Percentiles rank a stretch among this genome's conserved stretches.
Conservation (phyloP, 2,113 vertebrate species). For the Formicarius rufipectus region DNA sequence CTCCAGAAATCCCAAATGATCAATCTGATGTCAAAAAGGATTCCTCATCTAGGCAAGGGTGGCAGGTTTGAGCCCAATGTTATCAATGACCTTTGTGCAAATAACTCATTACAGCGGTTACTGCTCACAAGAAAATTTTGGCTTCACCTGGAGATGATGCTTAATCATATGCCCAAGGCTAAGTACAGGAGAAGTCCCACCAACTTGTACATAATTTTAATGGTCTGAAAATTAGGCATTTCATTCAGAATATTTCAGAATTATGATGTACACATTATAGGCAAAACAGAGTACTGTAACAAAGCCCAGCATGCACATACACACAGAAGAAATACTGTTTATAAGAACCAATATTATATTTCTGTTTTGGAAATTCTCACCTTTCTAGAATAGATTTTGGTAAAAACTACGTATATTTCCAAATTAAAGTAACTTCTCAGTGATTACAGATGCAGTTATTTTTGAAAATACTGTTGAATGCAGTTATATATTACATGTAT, state of each 20-base stretch:
- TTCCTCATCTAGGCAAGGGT: neutral
- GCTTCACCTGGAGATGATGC: neutral
- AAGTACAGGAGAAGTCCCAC: neutral
- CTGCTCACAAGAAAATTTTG: neutral
- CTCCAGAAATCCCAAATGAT: neutral
- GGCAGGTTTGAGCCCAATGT: neutral
- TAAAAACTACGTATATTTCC: neutral
- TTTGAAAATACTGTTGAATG: constrained; percentile 9
- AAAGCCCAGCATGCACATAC: neutral
- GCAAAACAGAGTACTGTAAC: neutral
- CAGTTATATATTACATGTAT: constrained; percentile 39
- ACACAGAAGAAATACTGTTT: neutral
- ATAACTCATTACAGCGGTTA: neutral
- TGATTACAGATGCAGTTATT: neutral
- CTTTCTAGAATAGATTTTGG: neutral
- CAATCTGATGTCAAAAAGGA: neutral
- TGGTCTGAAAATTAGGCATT: neutral
- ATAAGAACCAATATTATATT: neutral
- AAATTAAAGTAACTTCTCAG: constrained; percentile 17
- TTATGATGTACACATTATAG: neutral
- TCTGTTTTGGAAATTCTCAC: neutral
- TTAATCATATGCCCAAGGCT: neutral
- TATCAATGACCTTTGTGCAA: neutral
- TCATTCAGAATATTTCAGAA: neutral
- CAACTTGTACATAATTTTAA: fast-evolving